phyloP scores from a whole-genome alignment of 1,140 invertebrate species.

The Drosophila persimilis region DNA sequence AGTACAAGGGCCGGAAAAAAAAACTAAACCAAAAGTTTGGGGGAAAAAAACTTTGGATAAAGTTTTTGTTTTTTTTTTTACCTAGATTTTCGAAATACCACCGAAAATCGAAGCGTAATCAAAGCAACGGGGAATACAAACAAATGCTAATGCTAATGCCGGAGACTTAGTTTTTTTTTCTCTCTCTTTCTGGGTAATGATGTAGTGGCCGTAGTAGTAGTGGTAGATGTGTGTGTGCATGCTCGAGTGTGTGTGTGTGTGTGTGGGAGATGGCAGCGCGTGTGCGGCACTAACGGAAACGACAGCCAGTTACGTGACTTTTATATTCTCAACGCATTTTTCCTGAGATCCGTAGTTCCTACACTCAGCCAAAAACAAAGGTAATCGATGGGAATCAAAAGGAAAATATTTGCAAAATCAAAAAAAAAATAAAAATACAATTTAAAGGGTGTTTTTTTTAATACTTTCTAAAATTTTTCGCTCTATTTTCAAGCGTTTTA shows the following conservation, averaged over 20 bases:
- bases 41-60: slow-evolving; percentile 55
- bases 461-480: too few species aligned
- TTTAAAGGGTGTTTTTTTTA: too few species aligned
- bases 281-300: slow-evolving; percentile 70
- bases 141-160: slow-evolving; percentile 77
- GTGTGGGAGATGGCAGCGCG: slow-evolving; percentile 45
- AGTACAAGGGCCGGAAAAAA: slow-evolving; percentile 3
- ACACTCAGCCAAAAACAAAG: too few species aligned
- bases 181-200: slow-evolving; percentile 17
- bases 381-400: too few species aligned
- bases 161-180: slow-evolving; percentile 43
- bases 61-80: slow-evolving; percentile 61
- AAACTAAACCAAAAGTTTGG: slow-evolving; percentile 50
- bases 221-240: slow-evolving; percentile 17
- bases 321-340: slow-evolving; percentile 79
- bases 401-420: too few species aligned
- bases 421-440: too few species aligned
- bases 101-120: slow-evolving; percentile 77
- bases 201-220: slow-evolving; percentile 15
- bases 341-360: slow-evolving; percentile 1
- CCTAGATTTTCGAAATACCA: slow-evolving; percentile 41
- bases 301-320: slow-evolving; percentile 76
- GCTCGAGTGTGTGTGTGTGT: neutral
- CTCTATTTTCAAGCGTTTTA: too few species aligned
- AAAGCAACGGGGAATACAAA: slow-evolving; percentile 70